A percentile compares a stretch with the other conserved stretches of the same genome.
phyloP scores from a whole-genome alignment of 92 coral and sea anemone species.

The Paramuricea clavata region DNA sequence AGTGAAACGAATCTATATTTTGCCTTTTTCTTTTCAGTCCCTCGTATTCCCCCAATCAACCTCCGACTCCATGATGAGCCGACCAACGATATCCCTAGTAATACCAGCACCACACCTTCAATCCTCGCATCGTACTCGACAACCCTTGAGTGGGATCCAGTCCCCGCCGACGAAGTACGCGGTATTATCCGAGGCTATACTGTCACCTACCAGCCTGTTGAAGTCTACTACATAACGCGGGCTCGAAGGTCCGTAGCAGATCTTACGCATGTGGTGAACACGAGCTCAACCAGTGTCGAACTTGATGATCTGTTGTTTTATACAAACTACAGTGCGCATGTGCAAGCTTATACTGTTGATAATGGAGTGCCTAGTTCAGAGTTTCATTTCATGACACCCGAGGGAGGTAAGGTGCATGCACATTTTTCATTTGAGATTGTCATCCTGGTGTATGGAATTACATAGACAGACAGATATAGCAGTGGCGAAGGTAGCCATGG shows the following conservation, averaged over 20 bases:
- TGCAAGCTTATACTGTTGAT: background rate
- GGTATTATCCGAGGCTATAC: slow-evolving; percentile 2
- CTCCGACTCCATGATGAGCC: background rate
- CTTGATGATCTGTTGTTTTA: background rate
- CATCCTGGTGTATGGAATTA: background rate
- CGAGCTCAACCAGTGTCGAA: background rate
- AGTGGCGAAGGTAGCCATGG: no score
- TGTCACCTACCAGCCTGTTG: background rate
- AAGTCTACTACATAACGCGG: background rate
- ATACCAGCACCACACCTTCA: background rate
- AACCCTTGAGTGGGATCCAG: background rate
- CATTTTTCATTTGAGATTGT: background rate
- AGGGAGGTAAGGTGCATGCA: background rate
- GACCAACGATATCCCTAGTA: background rate
- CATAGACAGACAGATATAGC: no score
- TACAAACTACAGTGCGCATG: background rate
- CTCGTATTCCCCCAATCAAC: background rate
- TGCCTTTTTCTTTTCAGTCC: background rate
- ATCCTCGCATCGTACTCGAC: background rate
- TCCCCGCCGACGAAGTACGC: background rate
- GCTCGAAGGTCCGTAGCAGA: background rate
- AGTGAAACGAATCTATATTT: background rate
- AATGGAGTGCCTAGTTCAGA: background rate
- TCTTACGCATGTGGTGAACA: background rate
- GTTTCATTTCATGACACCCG: background rate